Percentiles rank a stretch among this genome's conserved stretches.
These are phyloP conservation scores for Eupleurogrammus muticus DNA, from an alignment of 2,797 vertebrate genomes.

Conservation along the genomic window DNA sequence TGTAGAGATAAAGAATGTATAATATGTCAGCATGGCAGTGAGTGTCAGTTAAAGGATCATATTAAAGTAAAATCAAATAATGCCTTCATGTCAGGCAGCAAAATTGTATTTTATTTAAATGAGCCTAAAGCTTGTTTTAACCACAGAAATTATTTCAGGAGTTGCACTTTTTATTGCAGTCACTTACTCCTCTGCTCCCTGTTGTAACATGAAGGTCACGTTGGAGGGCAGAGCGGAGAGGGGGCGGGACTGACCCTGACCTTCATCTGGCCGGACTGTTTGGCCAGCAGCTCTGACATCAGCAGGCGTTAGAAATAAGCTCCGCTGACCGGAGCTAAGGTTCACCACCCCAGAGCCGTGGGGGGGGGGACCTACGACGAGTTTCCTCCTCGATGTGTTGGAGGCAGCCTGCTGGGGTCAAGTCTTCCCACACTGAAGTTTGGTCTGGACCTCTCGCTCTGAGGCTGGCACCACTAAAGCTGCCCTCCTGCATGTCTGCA, in stretches of 20 bases:
- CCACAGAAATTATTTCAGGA: too few relatives aligned
- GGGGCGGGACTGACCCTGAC: neutral
- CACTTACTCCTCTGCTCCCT: neutral
- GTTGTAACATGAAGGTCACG: neutral
- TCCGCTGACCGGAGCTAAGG: neutral
- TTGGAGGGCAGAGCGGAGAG: constrained; percentile 19
- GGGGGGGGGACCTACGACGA: too few relatives aligned
- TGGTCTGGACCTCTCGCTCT: too few relatives aligned
- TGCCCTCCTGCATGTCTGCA: neutral
- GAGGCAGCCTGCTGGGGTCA: neutral
- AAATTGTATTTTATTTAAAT: too few relatives aligned
- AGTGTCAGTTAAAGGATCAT: neutral
- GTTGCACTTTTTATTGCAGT: too few relatives aligned
- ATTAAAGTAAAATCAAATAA: too few relatives aligned
- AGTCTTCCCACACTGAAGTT: neutral
- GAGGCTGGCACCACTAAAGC: neutral
- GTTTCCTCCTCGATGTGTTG: neutral
- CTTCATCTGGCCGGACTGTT: neutral
- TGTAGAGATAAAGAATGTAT: neutral
- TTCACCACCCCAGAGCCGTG: too few relatives aligned
- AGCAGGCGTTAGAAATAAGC: too few relatives aligned
- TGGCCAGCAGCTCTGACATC: neutral
- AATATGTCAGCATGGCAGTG: neutral
- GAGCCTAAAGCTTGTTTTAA: too few relatives aligned
- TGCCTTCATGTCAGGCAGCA: too few relatives aligned